phyloP scores from a whole-genome alignment of 2,113 vertebrate species.

The Sander vitreus region DNA sequence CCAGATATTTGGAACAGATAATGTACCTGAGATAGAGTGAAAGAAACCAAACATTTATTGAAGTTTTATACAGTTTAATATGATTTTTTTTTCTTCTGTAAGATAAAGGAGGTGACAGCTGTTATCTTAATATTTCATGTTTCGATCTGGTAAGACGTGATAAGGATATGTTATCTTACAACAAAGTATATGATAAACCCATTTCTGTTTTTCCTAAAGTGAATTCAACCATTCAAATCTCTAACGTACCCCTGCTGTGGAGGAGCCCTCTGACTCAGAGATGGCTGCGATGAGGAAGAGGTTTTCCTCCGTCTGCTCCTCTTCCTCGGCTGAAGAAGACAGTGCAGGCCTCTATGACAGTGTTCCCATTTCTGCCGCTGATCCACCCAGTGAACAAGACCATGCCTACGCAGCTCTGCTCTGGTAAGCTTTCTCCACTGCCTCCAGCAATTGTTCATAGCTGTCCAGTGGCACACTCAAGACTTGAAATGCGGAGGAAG shows the following conservation, averaged over 20 bases:
- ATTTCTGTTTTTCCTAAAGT: neutral
- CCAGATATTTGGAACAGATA: neutral
- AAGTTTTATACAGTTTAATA: neutral
- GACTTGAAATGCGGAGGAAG: neutral
- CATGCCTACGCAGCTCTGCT: conserved; percentile 54
- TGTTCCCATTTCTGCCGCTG: neutral
- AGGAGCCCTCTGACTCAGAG: neutral
- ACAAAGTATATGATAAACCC: neutral
- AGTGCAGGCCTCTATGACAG: neutral
- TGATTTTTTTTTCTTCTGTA: neutral
- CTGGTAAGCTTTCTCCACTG: conserved; percentile 35
- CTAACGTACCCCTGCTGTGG: neutral
- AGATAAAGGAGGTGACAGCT: neutral
- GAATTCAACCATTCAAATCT: neutral
- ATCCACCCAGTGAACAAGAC: conserved; percentile 19
- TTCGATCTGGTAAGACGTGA: too few species aligned
- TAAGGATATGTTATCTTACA: neutral
- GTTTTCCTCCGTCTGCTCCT: conserved; percentile 37
- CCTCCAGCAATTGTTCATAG: neutral
- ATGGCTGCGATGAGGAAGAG: conserved; percentile 45
- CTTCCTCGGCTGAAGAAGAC: conserved; percentile 47
- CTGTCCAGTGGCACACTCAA: neutral
- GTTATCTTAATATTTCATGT: neutral
- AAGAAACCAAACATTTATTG: neutral
- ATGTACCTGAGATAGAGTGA: neutral